These are phyloP conservation scores for Erpornis zantholeuca DNA, from an alignment of 2,113 vertebrate species.

Conservation along the genomic window DNA sequence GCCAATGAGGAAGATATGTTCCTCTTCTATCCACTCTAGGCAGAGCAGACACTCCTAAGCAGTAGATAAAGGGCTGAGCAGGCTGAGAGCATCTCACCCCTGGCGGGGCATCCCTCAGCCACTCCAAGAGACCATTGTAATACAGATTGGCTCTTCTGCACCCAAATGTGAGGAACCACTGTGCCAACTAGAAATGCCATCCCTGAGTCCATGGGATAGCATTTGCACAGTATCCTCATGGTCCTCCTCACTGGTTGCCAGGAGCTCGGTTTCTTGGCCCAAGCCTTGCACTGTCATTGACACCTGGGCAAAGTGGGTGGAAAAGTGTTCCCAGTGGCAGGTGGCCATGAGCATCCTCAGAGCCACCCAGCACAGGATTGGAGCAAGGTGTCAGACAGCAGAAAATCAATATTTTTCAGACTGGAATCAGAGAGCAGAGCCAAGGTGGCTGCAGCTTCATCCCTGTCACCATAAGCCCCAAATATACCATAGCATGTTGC, in stretches of 20 bases:
- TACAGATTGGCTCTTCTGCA: not conserved
- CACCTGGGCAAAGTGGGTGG: not conserved
- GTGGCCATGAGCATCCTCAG: accelerated
- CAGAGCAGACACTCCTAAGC: not conserved
- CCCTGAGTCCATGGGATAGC: not conserved
- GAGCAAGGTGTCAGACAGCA: not conserved
- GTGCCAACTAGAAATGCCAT: not conserved
- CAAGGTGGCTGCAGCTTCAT: not conserved
- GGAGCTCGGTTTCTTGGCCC: not conserved
- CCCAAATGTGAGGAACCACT: accelerated
- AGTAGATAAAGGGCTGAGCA: not conserved
- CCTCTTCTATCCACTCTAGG: not conserved
- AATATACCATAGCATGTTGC: accelerated
- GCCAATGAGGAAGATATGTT: not conserved
- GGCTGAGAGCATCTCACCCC: not conserved
- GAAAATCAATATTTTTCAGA: not conserved
- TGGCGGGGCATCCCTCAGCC: not conserved
- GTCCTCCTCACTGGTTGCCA: not conserved
- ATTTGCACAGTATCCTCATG: not conserved
- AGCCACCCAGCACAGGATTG: accelerated
- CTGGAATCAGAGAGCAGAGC: accelerated
- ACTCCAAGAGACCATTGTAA: not conserved
- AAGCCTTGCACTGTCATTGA: not conserved
- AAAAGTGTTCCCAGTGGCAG: not conserved
- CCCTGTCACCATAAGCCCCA: accelerated